These are phyloP conservation scores for Drosophila prosaltans DNA, from an alignment of 1,140 invertebrate genomes.

Conservation along the genomic window DNA sequence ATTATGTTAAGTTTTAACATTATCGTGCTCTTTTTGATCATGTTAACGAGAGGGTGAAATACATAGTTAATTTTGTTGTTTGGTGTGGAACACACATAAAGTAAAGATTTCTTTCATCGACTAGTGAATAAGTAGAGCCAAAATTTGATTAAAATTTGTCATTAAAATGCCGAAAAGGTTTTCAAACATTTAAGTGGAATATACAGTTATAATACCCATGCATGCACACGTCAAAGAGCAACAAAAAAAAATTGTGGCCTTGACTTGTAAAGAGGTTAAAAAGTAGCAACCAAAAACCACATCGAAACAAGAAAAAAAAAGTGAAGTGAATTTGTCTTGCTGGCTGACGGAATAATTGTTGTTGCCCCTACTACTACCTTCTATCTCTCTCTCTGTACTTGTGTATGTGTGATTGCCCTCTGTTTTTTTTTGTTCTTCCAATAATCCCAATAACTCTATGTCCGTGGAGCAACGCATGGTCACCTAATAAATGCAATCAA, in stretches of 20 bases:
- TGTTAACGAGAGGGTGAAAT: too few relatives aligned
- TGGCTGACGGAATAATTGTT: slow-evolving; percentile 32
- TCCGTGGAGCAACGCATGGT: slow-evolving; percentile 40
- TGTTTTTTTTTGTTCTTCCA: slow-evolving; percentile 57
- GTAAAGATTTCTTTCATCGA: too few relatives aligned
- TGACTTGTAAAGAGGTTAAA: slow-evolving; percentile 47
- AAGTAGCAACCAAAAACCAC: slow-evolving; percentile 28
- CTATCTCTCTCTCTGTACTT: slow-evolving; percentile 14
- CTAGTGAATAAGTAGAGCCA: too few relatives aligned
- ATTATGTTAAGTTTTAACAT: too few relatives aligned
- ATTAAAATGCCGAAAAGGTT: not conserved
- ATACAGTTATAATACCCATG: not conserved
- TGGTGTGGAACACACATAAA: too few relatives aligned
- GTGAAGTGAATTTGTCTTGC: slow-evolving; percentile 38
- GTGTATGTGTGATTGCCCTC: slow-evolving; percentile 43
- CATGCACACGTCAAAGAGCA: not conserved
- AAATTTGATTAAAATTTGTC: too few relatives aligned
- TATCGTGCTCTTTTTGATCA: too few relatives aligned
- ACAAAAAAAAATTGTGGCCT: slow-evolving; percentile 29
- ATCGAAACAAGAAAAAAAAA: slow-evolving; percentile 3
- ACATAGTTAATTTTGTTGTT: too few relatives aligned
- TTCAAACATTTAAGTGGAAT: not conserved
- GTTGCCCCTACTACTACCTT: not conserved
- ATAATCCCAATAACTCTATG: slow-evolving; percentile 26
- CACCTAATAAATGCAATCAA: slow-evolving; percentile 29